Conservation (phyloP, 2,888 invertebrate genomes). For the Acleris emargana region DNA sequence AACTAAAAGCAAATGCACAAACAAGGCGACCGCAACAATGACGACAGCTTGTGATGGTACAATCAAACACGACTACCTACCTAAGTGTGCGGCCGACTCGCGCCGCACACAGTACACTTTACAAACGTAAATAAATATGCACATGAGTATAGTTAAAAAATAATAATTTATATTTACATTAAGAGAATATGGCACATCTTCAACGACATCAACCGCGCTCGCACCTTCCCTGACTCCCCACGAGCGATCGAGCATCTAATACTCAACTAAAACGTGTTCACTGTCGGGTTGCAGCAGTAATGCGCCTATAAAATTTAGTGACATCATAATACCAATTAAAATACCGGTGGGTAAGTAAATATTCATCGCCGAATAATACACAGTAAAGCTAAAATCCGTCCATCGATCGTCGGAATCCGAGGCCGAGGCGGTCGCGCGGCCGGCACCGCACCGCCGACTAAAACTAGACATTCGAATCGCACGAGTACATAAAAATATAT, state of each 20-base stretch:
- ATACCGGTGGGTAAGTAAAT: slow-evolving; percentile 82
- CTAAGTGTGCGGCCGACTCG: slow-evolving; percentile 54
- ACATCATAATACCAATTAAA: slow-evolving; percentile 80
- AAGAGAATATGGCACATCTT: slow-evolving; percentile 83
- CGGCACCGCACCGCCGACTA: slow-evolving; percentile 61
- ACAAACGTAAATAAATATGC: slow-evolving; percentile 79
- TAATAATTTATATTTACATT: slow-evolving; percentile 82
- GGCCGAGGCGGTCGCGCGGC: slow-evolving; percentile 59
- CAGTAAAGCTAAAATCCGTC: slow-evolving; percentile 50
- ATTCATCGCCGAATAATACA: slow-evolving; percentile 66
- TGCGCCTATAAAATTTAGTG: slow-evolving; percentile 69
- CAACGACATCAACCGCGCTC: slow-evolving; percentile 73
- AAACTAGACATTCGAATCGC: slow-evolving; percentile 74
- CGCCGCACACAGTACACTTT: slow-evolving; percentile 56
- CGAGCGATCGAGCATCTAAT: slow-evolving; percentile 59
- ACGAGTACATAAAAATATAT: slow-evolving; percentile 78
- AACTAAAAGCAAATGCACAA: slow-evolving; percentile 80
- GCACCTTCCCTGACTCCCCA: slow-evolving; percentile 48
- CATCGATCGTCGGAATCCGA: slow-evolving; percentile 52
- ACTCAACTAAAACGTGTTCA: slow-evolving; percentile 44
- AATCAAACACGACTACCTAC: slow-evolving; percentile 58
- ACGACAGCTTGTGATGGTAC: slow-evolving; percentile 65
- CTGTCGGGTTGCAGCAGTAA: slow-evolving; percentile 47
- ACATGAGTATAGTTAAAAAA: slow-evolving; percentile 69
- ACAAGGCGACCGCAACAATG: slow-evolving; percentile 69